Base-by-base conservation (phyloP, 2,113 vertebrate species). In the Bostrychus sinensis region DNA sequence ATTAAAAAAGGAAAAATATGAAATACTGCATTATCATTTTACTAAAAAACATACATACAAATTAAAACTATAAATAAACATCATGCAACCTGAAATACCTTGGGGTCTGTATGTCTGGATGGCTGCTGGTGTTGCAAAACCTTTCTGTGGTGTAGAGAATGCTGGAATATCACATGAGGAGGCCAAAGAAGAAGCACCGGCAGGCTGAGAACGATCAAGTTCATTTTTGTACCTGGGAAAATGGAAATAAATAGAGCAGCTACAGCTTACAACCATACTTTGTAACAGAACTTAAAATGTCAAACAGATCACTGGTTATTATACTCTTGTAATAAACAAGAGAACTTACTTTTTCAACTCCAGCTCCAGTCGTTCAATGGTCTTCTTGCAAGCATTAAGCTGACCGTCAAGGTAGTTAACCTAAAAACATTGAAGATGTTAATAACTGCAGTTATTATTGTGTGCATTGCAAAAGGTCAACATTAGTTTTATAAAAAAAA, bases 341-440 rank as follows among this genome's bases (percentile, higher is more conserved):
- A 5, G 3, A 43, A 85, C 86, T 85, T 58, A 97, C 95, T 94
- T 94, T 86, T 96, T 98, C 13, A 96, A 87, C 70, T 96, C 96
- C 75, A 95, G 94, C 56, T 98, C 95, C 38, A 98, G 86, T 13
- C 87, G 93, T 60, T 98, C 94, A 7, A 94, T 89, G 16, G 94
- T 94, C 66, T 93, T 96, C 84, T 84, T 96, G 90, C 85, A 91
- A 28, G 93, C 86, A 77, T 81, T 93, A n/a, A 98, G 92, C 42
- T 98, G 95, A 13, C 94, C 93, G 26, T 95, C 94, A 77, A 96
- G 91, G 86, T 94, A 93, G 80, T 84, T 95, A 62, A 96, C 88
- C 88, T 90, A 26, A 0, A 51, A 30, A n/a, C 5, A 1, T 51
- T 48, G 2, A 59, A 10, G 23, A 13, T 12, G 17, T 36, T 51